phyloP scores from a whole-genome alignment of 2,797 vertebrate genomes.

The Coreius guichenoti region DNA sequence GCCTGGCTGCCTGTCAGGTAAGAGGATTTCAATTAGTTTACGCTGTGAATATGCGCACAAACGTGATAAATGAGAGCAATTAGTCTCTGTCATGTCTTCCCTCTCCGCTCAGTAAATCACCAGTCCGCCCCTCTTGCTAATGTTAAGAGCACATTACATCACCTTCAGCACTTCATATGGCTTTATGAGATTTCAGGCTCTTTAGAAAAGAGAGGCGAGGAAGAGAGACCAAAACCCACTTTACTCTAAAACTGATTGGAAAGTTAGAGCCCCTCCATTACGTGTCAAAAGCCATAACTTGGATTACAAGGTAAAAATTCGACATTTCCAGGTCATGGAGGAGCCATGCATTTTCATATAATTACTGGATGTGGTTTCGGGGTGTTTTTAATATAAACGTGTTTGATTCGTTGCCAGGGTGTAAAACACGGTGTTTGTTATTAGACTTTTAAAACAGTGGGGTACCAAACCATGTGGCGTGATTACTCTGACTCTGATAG shows the following conservation, averaged over 20 bases:
- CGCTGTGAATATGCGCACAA: slow-evolving; percentile 74
- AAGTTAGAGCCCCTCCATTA: slow-evolving; percentile 54
- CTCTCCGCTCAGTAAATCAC: slow-evolving; percentile 77
- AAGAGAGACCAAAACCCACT: slow-evolving; percentile 37
- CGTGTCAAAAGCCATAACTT: slow-evolving; percentile 49
- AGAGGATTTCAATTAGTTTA: slow-evolving; percentile 86
- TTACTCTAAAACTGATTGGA: slow-evolving; percentile 48
- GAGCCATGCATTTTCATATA: slow-evolving; percentile 45
- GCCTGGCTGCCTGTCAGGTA: slow-evolving; percentile 79
- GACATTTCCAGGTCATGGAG: slow-evolving; percentile 52
- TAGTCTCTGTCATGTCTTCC: slow-evolving; percentile 86
- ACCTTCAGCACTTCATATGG: slow-evolving; percentile 68
- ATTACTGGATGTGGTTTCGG: slow-evolving; percentile 47
- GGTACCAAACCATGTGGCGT: slow-evolving; percentile 54
- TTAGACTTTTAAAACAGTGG: slow-evolving; percentile 67
- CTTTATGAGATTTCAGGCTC: slow-evolving; percentile 65
- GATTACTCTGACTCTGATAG: slow-evolving; percentile 65
- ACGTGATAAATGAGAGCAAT: slow-evolving; percentile 87
- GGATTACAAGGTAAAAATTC: slow-evolving; percentile 50
- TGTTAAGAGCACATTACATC: slow-evolving; percentile 82
- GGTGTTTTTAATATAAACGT: slow-evolving; percentile 53
- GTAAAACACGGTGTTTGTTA: slow-evolving; percentile 66
- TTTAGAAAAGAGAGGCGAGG: slow-evolving; percentile 55
- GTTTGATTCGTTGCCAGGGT: slow-evolving; percentile 61
- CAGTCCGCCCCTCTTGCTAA: slow-evolving; percentile 70